Evolutionary conservation across 2,888 invertebrate species (phyloP).

Genomic region (Melipona beecheii): DNA sequence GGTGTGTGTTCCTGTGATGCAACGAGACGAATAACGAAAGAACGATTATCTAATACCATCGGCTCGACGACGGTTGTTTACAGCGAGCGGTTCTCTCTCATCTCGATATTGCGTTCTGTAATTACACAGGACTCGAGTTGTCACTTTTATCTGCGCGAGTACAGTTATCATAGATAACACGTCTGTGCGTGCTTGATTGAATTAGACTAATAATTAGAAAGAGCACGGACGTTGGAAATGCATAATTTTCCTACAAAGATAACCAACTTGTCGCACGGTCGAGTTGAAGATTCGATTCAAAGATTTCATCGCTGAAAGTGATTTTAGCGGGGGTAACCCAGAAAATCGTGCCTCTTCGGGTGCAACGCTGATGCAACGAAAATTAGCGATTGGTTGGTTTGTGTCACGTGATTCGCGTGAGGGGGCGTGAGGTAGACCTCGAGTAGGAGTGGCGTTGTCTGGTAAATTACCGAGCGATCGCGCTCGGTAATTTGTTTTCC

Average conservation of each 20-base stretch:
- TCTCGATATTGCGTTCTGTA: not conserved
- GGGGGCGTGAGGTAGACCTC: too few species aligned
- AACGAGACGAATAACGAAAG: not conserved
- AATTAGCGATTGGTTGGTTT: too few species aligned
- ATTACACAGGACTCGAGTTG: conserved; percentile 3
- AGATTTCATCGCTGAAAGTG: too few species aligned
- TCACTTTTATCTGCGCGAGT: not conserved
- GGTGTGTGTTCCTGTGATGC: not conserved
- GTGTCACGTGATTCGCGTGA: too few species aligned
- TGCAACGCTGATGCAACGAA: too few species aligned
- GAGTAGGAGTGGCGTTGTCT: too few species aligned
- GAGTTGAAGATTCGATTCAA: too few species aligned
- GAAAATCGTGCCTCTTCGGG: too few species aligned
- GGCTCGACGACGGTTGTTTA: conserved; percentile 7
- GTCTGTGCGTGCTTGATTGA: not conserved
- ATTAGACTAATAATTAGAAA: not conserved
- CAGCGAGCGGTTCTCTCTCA: not conserved
- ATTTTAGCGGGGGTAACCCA: too few species aligned
- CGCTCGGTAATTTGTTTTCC: too few species aligned
- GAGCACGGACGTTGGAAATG: not conserved
- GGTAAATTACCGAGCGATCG: too few species aligned
- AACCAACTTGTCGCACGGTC: not conserved
- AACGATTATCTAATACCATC: conserved; percentile 26
- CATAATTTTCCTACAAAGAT: not conserved
- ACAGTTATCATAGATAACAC: conserved; percentile 2